Conservation (phyloP, 2,888 invertebrate species). For the Xylocampa areola region DNA sequence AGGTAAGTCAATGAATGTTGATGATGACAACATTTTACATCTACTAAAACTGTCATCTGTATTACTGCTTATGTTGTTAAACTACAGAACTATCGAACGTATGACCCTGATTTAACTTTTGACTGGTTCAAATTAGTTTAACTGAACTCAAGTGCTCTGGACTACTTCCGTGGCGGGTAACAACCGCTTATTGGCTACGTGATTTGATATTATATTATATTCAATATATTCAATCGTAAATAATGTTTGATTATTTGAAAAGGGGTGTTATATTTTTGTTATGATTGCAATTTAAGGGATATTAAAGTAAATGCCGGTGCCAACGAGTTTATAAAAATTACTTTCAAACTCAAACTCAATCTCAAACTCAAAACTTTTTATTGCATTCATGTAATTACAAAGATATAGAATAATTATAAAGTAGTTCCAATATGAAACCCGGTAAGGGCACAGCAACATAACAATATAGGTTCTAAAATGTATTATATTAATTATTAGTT, state of each 20-base stretch:
- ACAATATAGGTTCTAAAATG: too few species aligned
- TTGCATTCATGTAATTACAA: too few species aligned
- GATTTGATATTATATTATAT: constrained; percentile 41
- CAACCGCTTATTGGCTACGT: constrained; percentile 61
- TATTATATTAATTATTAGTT: too few species aligned
- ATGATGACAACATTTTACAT: neutral
- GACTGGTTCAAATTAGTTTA: constrained; percentile 80
- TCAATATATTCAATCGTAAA: constrained; percentile 42
- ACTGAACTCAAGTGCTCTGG: constrained; percentile 79
- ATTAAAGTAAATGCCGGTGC: too few species aligned
- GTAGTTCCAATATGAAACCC: too few species aligned
- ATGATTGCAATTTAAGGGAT: neutral
- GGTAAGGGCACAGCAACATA: too few species aligned
- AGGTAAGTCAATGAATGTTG: too few species aligned
- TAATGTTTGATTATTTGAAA: constrained; percentile 41
- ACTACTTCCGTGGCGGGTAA: constrained; percentile 78
- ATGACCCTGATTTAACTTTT: constrained; percentile 76
- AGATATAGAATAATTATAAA: too few species aligned
- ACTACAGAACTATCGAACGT: constrained; percentile 59
- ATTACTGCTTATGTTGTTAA: constrained; percentile 15
- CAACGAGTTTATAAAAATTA: too few species aligned
- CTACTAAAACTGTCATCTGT: neutral
- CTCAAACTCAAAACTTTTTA: too few species aligned
- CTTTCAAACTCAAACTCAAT: too few species aligned
- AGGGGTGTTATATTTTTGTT: neutral